Evolutionary conservation across 2,888 invertebrate genomes (phyloP).

Genomic region (Poecilus cupreus): DNA sequence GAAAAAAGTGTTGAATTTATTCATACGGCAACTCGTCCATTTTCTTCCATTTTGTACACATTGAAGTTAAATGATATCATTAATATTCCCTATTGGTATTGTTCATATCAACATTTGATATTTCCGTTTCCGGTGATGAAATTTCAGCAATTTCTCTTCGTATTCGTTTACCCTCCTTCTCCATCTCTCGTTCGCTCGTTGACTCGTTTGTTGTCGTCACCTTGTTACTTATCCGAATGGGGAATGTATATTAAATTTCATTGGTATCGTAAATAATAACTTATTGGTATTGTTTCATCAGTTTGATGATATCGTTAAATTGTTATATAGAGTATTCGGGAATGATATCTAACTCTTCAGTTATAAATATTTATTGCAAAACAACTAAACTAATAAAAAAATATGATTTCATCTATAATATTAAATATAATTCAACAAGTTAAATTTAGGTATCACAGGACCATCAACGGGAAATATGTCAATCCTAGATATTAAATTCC

Average conservation of each 20-base stretch:
- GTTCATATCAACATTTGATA: slow-evolving; percentile 39
- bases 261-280: neutral
- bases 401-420: no score
- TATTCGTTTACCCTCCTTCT: neutral
- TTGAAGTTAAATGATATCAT: slow-evolving; percentile 13
- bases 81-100: slow-evolving; percentile 34
- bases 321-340: neutral
- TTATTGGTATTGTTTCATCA: slow-evolving; percentile 18
- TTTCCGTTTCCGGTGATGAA: slow-evolving; percentile 33
- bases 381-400: neutral
- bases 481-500: no score
- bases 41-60: slow-evolving; percentile 1
- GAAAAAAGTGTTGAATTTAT: neutral
- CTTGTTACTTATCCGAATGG: slow-evolving; percentile 13
- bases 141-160: slow-evolving; percentile 11
- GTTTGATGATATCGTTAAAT: slow-evolving; percentile 4
- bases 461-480: no score
- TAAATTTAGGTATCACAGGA: no score
- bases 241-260: slow-evolving; percentile 9
- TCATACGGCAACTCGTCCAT: neutral
- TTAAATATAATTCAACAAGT: no score
- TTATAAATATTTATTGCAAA: neutral
- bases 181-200: neutral
- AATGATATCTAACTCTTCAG: neutral
- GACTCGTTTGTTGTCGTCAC: neutral